Evolutionary conservation across 2,113 vertebrate genomes (phyloP), one percentile per base, ranked within the genome.

Genomic region (Halcyon malimbica): DNA sequence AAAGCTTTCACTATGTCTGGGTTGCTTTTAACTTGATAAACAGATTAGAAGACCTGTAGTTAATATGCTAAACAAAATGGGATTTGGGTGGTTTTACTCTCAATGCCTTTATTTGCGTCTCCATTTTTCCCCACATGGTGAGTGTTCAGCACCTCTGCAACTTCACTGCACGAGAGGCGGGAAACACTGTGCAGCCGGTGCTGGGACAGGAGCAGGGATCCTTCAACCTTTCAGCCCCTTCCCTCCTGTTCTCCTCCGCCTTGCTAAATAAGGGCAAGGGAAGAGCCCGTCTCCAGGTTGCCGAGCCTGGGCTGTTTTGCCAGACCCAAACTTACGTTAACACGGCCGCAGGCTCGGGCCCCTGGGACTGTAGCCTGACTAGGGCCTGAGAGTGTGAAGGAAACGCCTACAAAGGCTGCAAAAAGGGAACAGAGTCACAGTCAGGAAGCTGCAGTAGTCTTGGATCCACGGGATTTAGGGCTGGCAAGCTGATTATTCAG

Each of bases 401-500:
- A 74, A 81, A 65, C 41, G 51, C 77, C 74, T 79, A 62, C 50
- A 83, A 75, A 78, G 57, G 56, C 48, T 21, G 31, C 11, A 26
- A 75, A 57, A 83, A 89, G 31, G 35, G 41, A 88, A 26, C 10
- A 41, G 68, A 23, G 24, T 69, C 29, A 73, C 35, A 68, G 33
- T 67, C 59, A 41, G 16, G 65, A 56, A 87, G 65, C 63, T 93
- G 35, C 29, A 44, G 0, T 16, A 89, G 69, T 25, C 60, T 39
- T 25, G 53, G 51, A 74, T 76, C 63, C 63, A 62, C n/a, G 76
- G 84, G 35, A 73, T 83, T 41, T 76, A 71, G 77, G 53, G 44
- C 62, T 84, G 74, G 35, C 65, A 82, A 65, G 57, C 51, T 82
- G 73, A 56, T 84, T 87, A 82, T 84, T 91, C 89, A 71, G 35